Evolutionary conservation across 2,888 invertebrate genomes (phyloP).

Genomic region (Orchestes rusci): DNA sequence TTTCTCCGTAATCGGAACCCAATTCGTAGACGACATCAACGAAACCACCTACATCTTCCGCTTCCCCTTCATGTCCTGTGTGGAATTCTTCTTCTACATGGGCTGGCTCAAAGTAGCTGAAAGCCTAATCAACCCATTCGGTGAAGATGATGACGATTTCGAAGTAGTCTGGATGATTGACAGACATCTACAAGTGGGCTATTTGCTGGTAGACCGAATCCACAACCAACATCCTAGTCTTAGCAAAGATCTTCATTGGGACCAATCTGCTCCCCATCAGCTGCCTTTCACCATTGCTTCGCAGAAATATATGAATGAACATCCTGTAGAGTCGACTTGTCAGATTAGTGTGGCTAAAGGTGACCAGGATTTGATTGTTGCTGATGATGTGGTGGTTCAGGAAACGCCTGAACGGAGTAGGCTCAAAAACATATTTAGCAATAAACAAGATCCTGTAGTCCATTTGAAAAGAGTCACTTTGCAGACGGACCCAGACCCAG

Average conservation of each 20-base stretch:
- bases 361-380: slow-evolving; percentile 47
- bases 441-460: no score
- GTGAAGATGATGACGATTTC: slow-evolving; percentile 85
- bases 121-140: slow-evolving; percentile 82
- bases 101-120: slow-evolving; percentile 90
- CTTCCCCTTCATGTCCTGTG: slow-evolving; percentile 79
- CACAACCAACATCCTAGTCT: slow-evolving; percentile 83
- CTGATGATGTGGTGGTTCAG: no score
- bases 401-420: no score
- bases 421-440: no score
- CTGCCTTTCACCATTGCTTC: slow-evolving; percentile 82
- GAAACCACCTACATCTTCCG: slow-evolving; percentile 57
- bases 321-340: slow-evolving; percentile 77
- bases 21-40: slow-evolving; percentile 55
- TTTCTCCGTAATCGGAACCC: slow-evolving; percentile 80
- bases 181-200: slow-evolving; percentile 77
- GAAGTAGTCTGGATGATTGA: slow-evolving; percentile 90
- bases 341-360: slow-evolving; percentile 65
- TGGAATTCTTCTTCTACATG: slow-evolving; percentile 83
- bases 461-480: no score
- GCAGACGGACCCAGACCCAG: no score
- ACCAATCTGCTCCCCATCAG: slow-evolving; percentile 51
- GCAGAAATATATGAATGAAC: slow-evolving; percentile 70
- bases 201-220: slow-evolving; percentile 87
- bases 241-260: slow-evolving; percentile 82